Base-by-base conservation (phyloP, 2,888 invertebrate species). In the Xestia rhomboidea region DNA sequence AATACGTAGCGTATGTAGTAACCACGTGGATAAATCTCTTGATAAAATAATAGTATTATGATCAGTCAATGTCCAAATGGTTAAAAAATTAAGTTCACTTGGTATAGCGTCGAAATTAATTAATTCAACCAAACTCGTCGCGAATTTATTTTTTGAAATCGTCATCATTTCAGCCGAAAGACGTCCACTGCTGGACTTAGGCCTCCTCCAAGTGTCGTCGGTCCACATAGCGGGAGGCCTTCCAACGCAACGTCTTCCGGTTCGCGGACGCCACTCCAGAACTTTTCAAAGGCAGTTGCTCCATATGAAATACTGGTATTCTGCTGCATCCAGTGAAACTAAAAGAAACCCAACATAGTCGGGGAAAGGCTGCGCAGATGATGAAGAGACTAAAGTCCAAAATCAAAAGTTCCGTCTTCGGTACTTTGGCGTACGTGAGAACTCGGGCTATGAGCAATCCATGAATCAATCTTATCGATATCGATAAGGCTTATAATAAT, bases 391-490 rank as follows among this genome's bases (percentile, higher is more conserved):
- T 34, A 67, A 73, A 80, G 78, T 80, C 60, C 51, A 38, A 73
- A 60, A 44, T 74, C n/a, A 51, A 68, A 81, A 75, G 68, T 68
- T 68, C 75, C 34, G 27, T 41, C 1, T 38, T 57, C 57, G 51
- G 38, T 66, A 68, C 49, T n/a, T 27, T 72, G 77, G 82, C 72
- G 77, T 72, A 84, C 84, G 84, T 84, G 85, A 82, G 82, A 30
- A n/a, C 18, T 8, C 24, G 15, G 34, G 44, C 44, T 38, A 60
- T 83, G 83, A 80, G 66, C 76, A 73, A 77, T 63, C 24, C 46
- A 8, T 68, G 74, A 83, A 82, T 66, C 80, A 82, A 70, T 76
- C 71, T 83, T 74, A 85, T 77, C 77, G 64, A 70, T 15, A 57
- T 13, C 54, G 86, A 83, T 85, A 86, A 57, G 67, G 15, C 11